Evolutionary conservation across 2,888 invertebrate species (phyloP), one percentile per base, ranked within the genome.

Genomic region (Pelosia muscerda): DNA sequence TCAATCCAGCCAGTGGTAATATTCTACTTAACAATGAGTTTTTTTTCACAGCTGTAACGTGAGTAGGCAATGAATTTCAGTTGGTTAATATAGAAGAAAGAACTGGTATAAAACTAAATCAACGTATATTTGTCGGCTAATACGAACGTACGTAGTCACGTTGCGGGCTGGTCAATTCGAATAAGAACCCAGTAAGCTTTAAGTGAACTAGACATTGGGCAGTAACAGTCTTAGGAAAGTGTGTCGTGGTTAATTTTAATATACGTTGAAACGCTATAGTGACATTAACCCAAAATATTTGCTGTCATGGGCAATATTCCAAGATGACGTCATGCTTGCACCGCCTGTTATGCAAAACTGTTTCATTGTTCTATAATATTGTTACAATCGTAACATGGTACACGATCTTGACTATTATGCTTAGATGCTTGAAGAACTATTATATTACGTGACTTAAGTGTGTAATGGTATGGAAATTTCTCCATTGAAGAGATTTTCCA

Each of bases 141-240:
- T 34, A 34, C 11, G 10, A 34, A 34, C 1, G 15, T 15, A 15
- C 9, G 31, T 38, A 38, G 15, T 38, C 15, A 38, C 15, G 13
- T 38, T 38, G 4, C 15, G 38, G 38, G n/a, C n/a, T 38, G 8
- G 38, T 38, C 38, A 38, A 15, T 38, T 15, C 38, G 38, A 38
- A 15, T 15, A 13, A 15, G 38, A 15, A 3, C 38, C 15, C 49
- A 49, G 57, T 65, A 67, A 62, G 56, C 68, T 73, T 38, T 60
- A 49, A 76, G 81, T 92, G 92, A 92, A 92, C 92, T 92, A 93
- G 93, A 93, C 93, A 93, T 93, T 93, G 91, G 82, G 76, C 77
- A 82, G 71, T 65, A 75, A 67, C 83, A 82, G 81, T 84, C 81
- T 78, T 78, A 76, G 82, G 84, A 85, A 91, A 88, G 75, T 91